These are phyloP conservation scores for Parascotia fuliginaria DNA, from an alignment of 2,888 invertebrate species.

Conservation along the genomic window DNA sequence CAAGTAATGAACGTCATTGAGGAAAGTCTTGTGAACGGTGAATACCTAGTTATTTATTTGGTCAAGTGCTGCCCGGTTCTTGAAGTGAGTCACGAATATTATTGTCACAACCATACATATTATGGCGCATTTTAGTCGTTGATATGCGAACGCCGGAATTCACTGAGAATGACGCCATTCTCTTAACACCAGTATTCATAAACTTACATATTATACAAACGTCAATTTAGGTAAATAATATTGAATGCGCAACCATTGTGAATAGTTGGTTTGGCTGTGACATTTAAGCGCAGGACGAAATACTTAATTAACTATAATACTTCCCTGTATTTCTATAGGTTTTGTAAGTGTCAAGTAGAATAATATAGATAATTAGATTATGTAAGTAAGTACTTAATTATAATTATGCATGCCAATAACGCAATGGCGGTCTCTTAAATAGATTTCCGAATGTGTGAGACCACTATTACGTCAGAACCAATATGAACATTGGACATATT, in stretches of 20 bases:
- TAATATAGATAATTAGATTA: no score
- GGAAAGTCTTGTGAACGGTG: conserved; percentile 66
- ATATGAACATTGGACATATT: background rate
- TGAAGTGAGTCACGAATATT: conserved; percentile 77
- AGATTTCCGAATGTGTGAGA: background rate
- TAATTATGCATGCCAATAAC: background rate
- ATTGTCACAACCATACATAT: conserved; percentile 78
- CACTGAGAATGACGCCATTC: conserved; percentile 78
- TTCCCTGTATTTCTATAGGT: background rate
- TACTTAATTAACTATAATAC: background rate
- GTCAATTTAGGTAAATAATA: conserved; percentile 28
- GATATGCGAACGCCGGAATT: conserved; percentile 73
- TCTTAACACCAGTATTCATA: conserved; percentile 59
- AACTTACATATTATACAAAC: conserved; percentile 15
- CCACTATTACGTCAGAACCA: conserved; percentile 2
- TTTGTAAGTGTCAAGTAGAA: background rate
- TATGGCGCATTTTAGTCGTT: conserved; percentile 73
- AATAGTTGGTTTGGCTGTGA: conserved; percentile 3
- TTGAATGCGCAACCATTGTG: conserved; percentile 19
- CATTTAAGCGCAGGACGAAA: background rate
- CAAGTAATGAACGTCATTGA: conserved; percentile 52
- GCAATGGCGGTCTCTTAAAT: background rate
- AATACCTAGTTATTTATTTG: conserved; percentile 81
- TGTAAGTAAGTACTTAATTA: no score
- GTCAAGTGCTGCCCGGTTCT: conserved; percentile 71